phyloP scores from a whole-genome alignment of 2,888 invertebrate species.

The Machimus rusticus region DNA sequence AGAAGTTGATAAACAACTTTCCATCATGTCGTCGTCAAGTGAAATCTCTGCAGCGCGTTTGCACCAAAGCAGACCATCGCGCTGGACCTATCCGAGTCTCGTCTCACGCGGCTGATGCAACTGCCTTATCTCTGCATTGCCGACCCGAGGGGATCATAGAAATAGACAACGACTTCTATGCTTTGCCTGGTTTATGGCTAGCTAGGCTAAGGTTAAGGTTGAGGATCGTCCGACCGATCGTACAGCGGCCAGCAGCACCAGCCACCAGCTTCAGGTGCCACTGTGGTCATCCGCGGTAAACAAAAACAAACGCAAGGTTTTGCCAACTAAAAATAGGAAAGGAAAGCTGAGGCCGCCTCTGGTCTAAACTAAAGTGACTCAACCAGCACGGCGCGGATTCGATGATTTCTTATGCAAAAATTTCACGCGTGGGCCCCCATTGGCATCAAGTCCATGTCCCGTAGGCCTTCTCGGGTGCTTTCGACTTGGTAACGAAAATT shows the following conservation, averaged over 20 bases:
- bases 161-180: neutral
- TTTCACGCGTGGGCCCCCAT: neutral
- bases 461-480: neutral
- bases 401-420: constrained; percentile 19
- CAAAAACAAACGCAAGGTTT: neutral
- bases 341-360: neutral
- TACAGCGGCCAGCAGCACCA: neutral
- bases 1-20: constrained; percentile 40
- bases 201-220: constrained; percentile 26
- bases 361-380: neutral
- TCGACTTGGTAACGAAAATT: neutral
- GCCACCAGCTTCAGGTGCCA: neutral
- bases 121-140: neutral
- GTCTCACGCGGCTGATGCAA: neutral
- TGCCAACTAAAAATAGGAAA: neutral
- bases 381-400: neutral
- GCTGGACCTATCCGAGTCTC: neutral
- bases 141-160: neutral
- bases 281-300: neutral
- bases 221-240: neutral
- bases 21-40: constrained; percentile 41
- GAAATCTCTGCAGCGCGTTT: constrained; percentile 8
- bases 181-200: neutral
- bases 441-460: neutral
- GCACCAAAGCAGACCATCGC: neutral